Base-by-base conservation (phyloP, 2,113 vertebrate genomes). In the Eudorcas thomsonii region DNA sequence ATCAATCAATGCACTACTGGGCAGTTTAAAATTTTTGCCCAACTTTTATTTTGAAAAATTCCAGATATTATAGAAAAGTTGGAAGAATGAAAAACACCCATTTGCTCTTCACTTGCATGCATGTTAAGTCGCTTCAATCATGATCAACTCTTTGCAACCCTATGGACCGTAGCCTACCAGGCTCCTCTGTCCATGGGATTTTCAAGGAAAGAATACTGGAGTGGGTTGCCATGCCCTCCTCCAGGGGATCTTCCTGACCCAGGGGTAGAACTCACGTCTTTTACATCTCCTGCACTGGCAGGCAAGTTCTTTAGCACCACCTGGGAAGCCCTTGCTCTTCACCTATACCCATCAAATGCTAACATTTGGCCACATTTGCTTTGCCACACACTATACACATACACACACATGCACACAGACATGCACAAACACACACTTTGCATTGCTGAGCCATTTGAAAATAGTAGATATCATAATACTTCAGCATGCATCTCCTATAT, bases 401-500 rank as follows among this genome's bases (percentile, higher is more conserved):
- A 43, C 26, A n/a, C 33, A 87, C 17, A n/a, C 43, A 64, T 5
- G 2, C 57, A 86, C 36, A 39, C 12, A 59, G 36, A 43, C 26
- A 16, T 67, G 43, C n/a, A n/a, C 84, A 30, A 3, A 94, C 85
- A 85, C 3, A 83, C 4, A 39, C 45, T 94, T 82, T 93, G 55
- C 88, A 96, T 87, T 95, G 82, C 57, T 91, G 87, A 50, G 16
- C 59, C 86, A 93, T 39, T 60, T 90, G 81, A 90, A 89, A 97
- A 81, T 48, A 77, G 62, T 19, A 60, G 82, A 74, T 26, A 71
- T 77, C 45, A 90, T 74, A 82, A 95, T 11, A 55, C 45, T 39
- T 92, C 48, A 78, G n/a, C 43, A 78, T 55, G 30, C 55, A 83
- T 55, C 23, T 77, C 48, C 83, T 90, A 45, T 13, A 74, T 90